Conservation (phyloP, 2,113 vertebrate genomes). For the Callocephalon fimbriatum region DNA sequence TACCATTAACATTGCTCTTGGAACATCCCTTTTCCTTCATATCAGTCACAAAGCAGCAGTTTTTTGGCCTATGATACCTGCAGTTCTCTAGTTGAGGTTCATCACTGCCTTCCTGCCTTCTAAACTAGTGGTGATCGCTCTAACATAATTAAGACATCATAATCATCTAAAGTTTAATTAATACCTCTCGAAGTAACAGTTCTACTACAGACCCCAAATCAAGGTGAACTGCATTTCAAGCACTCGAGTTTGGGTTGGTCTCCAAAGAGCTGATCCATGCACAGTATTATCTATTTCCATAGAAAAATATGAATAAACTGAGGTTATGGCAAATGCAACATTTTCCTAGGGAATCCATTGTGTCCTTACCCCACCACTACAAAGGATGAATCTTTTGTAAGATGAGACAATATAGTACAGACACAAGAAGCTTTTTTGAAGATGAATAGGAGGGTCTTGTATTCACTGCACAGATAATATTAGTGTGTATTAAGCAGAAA, state of each 20-base stretch:
- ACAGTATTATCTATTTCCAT: neutral
- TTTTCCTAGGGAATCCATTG: neutral
- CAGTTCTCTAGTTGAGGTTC: neutral
- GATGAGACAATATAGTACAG: neutral
- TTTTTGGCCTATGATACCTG: neutral
- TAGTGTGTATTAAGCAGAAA: neutral
- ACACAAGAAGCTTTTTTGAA: neutral
- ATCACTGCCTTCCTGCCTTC: neutral
- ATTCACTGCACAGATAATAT: neutral
- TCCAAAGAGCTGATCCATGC: neutral
- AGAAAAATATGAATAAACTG: neutral
- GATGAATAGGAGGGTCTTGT: neutral
- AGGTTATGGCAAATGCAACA: neutral
- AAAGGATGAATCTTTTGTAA: neutral
- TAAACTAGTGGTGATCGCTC: neutral
- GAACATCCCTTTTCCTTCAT: neutral
- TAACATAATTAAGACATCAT: neutral
- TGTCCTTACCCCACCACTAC: neutral
- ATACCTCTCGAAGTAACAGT: neutral
- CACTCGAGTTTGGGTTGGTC: neutral
- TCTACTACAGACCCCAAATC: neutral
- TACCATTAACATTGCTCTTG: neutral
- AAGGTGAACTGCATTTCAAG: neutral
- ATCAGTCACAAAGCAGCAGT: neutral
- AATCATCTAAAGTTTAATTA: neutral